Conservation (phyloP, 2,113 vertebrate genomes). For the Ailurus styani region DNA sequence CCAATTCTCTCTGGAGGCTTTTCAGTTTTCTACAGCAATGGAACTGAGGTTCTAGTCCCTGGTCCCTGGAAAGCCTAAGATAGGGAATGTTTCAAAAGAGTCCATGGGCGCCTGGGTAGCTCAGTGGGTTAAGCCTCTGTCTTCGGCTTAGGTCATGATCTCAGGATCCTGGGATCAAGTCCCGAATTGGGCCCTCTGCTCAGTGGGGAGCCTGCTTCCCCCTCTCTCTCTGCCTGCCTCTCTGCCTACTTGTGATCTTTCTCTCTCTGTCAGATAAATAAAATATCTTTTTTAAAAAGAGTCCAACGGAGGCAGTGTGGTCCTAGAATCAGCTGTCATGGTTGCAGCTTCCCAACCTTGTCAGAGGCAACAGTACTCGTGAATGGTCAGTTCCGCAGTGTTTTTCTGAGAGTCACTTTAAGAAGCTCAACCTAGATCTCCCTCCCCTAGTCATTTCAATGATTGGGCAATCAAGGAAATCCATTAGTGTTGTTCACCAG, state of each 20-base stretch:
- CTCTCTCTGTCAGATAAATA: too few species aligned
- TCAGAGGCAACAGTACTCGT: neutral
- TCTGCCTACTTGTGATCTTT: too few species aligned
- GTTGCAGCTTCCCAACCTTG: neutral
- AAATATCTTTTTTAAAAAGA: too few species aligned
- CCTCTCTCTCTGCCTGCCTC: too few species aligned
- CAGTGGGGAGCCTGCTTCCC: too few species aligned
- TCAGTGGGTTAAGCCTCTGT: too few species aligned
- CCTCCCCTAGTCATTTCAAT: neutral
- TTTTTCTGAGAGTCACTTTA: neutral
- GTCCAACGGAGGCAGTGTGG: neutral
- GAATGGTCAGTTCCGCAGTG: neutral
- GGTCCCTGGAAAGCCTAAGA: neutral
- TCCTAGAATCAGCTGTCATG: too few species aligned
- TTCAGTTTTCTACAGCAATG: neutral
- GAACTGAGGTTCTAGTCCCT: neutral
- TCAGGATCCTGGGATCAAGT: too few species aligned
- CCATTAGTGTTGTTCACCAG: neutral
- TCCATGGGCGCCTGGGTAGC: too few species aligned
- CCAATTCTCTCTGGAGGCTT: neutral
- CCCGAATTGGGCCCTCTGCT: too few species aligned
- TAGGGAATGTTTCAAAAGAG: neutral
- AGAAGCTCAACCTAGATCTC: neutral
- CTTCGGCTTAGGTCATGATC: too few species aligned
- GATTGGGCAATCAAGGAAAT: neutral